Percentiles rank a stretch among this genome's conserved stretches.
These are phyloP conservation scores for Tetragonula carbonaria DNA, from an alignment of 2,888 invertebrate species.

Conservation along the genomic window DNA sequence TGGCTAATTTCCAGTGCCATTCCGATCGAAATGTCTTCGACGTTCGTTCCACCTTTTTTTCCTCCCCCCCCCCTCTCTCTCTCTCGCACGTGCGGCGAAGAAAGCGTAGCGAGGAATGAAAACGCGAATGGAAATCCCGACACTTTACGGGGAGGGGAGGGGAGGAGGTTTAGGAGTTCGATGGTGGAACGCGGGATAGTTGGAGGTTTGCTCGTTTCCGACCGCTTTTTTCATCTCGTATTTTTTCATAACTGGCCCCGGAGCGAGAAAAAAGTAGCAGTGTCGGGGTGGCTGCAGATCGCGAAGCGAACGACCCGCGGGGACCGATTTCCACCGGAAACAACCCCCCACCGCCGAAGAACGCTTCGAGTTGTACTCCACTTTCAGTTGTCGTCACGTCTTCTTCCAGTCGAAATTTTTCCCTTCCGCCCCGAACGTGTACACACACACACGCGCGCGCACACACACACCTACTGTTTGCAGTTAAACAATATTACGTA, in stretches of 20 bases:
- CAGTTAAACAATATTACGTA: constrained; percentile 83
- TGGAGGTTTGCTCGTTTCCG: constrained; percentile 27
- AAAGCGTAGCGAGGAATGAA: constrained; percentile 8
- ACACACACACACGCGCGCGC: no score
- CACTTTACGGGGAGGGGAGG: constrained; percentile 41
- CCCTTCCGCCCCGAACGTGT: constrained; percentile 20
- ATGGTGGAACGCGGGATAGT: no score
- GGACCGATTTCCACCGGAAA: not conserved
- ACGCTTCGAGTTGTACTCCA: not conserved
- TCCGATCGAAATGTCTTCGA: not conserved
- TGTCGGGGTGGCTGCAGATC: constrained; percentile 42
- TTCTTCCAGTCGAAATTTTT: constrained; percentile 68
- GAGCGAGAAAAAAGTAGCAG: constrained; percentile 47
- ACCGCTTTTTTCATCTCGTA: constrained; percentile 70
- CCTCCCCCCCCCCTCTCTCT: no score
- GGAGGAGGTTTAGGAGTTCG: no score
- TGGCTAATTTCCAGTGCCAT: constrained; percentile 71
- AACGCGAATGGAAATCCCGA: constrained; percentile 55
- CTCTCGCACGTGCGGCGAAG: not conserved
- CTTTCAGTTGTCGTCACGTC: not conserved
- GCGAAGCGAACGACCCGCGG: not conserved
- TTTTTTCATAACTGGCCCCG: constrained; percentile 73
- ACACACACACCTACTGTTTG: constrained; percentile 72
- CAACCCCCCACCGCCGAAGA: no score
- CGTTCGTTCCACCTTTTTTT: not conserved